A percentile compares a stretch with the other conserved stretches of the same genome.
These are phyloP conservation scores for Aphidius gifuensis DNA, from an alignment of 1,140 invertebrate genomes.

Conservation along the genomic window DNA sequence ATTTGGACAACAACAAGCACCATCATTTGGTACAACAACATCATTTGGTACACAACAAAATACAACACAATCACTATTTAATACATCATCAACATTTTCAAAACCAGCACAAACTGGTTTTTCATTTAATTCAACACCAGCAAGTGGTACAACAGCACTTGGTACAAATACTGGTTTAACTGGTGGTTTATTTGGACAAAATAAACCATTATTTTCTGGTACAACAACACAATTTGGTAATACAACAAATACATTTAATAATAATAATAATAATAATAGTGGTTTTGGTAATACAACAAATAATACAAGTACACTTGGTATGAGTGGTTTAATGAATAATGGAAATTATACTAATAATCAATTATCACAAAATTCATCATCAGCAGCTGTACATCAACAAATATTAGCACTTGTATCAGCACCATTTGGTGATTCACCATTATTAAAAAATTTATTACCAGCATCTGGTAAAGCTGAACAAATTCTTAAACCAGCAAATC, in stretches of 20 bases:
- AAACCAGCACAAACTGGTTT: slow-evolving; percentile 53
- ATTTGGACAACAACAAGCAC: slow-evolving; percentile 53
- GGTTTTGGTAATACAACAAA: slow-evolving; percentile 50
- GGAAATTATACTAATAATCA: too few species aligned
- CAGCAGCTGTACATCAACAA: slow-evolving; percentile 62
- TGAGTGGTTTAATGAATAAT: slow-evolving; percentile 40
- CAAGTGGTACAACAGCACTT: slow-evolving; percentile 44
- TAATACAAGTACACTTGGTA: slow-evolving; percentile 37
- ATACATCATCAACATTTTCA: slow-evolving; percentile 49
- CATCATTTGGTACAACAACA: slow-evolving; percentile 51
- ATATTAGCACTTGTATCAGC: slow-evolving; percentile 67
- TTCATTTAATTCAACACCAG: slow-evolving; percentile 54
- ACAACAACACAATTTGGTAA: slow-evolving; percentile 34
- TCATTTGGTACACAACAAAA: slow-evolving; percentile 50
- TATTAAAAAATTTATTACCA: slow-evolving; percentile 70
- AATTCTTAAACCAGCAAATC: slow-evolving; percentile 71
- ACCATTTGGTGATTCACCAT: slow-evolving; percentile 75
- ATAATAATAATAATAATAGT: slow-evolving; percentile 33
- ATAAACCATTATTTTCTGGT: slow-evolving; percentile 58
- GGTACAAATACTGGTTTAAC: slow-evolving; percentile 47
- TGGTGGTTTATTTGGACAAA: slow-evolving; percentile 55
- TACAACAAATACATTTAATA: slow-evolving; percentile 42
- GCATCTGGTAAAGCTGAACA: slow-evolving; percentile 65
- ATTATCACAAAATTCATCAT: slow-evolving; percentile 39
- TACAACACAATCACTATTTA: slow-evolving; percentile 54